These are phyloP conservation scores for Machaerirhynchus nigripectus DNA, from an alignment of 2,113 vertebrate genomes.

Conservation along the genomic window DNA sequence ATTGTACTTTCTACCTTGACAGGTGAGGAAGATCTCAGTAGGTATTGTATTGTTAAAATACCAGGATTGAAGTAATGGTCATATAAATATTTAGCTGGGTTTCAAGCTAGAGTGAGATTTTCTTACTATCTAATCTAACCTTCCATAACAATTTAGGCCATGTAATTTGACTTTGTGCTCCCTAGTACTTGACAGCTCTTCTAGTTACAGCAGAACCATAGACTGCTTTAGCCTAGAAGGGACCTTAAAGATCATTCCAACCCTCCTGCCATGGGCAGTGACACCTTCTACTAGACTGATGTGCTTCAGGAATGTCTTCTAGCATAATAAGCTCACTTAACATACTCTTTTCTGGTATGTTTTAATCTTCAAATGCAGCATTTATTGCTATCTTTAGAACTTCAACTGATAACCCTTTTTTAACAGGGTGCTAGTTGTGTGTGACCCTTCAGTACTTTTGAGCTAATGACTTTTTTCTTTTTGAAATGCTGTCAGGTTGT, in stretches of 20 bases:
- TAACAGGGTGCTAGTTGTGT: background rate
- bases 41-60: background rate
- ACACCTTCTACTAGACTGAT: background rate
- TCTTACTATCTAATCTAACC: background rate
- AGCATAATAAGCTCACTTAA: background rate
- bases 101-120: background rate
- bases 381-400: background rate
- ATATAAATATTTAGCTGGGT: background rate
- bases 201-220: background rate
- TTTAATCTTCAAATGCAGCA: background rate
- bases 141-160: background rate
- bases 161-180: background rate
- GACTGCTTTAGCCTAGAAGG: background rate
- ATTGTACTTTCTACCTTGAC: background rate
- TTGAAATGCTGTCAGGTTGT: constrained; percentile 75
- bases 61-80: background rate
- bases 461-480: background rate
- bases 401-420: background rate
- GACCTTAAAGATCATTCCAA: background rate
- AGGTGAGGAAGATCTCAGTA: background rate
- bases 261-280: background rate
- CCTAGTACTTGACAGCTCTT: background rate
- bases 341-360: background rate
- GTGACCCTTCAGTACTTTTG: background rate
- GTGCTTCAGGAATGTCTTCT: background rate